A percentile compares a stretch with the other conserved stretches of the same genome.
phyloP scores from a whole-genome alignment of 1,140 invertebrate species.

The Dryas iulia region DNA sequence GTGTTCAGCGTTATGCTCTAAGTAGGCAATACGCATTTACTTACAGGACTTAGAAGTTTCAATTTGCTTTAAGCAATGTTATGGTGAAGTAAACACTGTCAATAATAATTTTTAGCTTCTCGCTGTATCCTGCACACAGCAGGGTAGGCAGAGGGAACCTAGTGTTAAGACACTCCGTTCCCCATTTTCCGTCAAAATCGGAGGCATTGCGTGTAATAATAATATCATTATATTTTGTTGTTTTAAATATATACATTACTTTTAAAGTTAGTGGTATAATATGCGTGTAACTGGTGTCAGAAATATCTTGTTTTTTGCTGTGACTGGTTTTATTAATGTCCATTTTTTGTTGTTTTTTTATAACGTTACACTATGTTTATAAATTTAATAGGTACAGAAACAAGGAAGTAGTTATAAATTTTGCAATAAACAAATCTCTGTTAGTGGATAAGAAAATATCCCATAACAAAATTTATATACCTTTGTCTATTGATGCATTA shows the following conservation, averaged over 20 bases:
- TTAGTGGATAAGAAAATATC: neutral
- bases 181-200: too few species aligned
- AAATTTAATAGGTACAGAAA: neutral
- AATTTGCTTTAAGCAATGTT: neutral
- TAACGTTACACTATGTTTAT: neutral
- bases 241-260: neutral
- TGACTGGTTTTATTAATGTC: neutral
- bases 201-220: too few species aligned
- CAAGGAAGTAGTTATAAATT: neutral
- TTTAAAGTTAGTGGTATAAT: neutral
- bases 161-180: too few species aligned
- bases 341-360: neutral
- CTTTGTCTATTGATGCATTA: slow-evolving; percentile 5
- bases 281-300: neutral
- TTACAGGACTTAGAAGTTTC: neutral
- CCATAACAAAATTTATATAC: slow-evolving; percentile 5
- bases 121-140: too few species aligned
- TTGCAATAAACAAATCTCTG: neutral
- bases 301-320: neutral
- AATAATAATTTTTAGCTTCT: too few species aligned
- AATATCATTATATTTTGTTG: neutral
- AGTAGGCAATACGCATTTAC: slow-evolving; percentile 2
- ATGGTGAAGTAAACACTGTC: neutral
- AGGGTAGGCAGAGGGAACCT: too few species aligned
- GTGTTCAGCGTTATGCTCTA: slow-evolving; percentile 14